Evolutionary conservation across 2,113 vertebrate genomes (phyloP), one percentile per base, ranked within the genome.

Genomic region (Rhabdomys dilectus): DNA sequence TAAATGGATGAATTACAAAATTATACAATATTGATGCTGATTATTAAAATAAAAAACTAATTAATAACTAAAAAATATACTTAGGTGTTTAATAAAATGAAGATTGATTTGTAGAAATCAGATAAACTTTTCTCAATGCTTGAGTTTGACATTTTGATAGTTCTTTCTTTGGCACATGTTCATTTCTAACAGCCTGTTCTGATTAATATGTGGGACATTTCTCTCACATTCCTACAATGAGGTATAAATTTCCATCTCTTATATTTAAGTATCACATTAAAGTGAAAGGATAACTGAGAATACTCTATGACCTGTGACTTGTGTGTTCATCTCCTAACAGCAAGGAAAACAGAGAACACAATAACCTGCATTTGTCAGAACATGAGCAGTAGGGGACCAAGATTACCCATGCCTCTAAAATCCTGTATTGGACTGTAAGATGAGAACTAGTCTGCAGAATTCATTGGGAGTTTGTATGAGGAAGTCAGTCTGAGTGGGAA

Each of bases 1-100:
- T 89, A 87, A 51, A 0, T 75, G 31, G 95, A 77, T 29, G 45
- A 78, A 97, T 80, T 88, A 9, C 36, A 93, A 87, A 64, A 58
- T 93, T 72, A 89, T 94, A 66, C 45, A 53, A 68, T 90, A 53
- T 73, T 80, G 7, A 91, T 48, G 93, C 91, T 73, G 51, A 1
- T 53, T 70, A 84, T 80, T 72, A 93, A 88, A 82, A 26, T 51
- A 2, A 39, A 45, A 87, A 86, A 5, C 29, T 88, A 91, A 85
- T 56, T 90, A 39, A 86, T 89, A 82, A 68, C 2, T 42, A 78
- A 78, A 36, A 89, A 82, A 51, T 76, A 34, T 24, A 68, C 31
- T 45, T 75, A 34, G 6, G 5, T 91, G 2, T 42, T 88, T 66
- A 34, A 78, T 93, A 62, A 94, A 68, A 53, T 3, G 9, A 84